Evolutionary conservation across 2,888 invertebrate genomes (phyloP).

Genomic region (Anthophora plumipes): DNA sequence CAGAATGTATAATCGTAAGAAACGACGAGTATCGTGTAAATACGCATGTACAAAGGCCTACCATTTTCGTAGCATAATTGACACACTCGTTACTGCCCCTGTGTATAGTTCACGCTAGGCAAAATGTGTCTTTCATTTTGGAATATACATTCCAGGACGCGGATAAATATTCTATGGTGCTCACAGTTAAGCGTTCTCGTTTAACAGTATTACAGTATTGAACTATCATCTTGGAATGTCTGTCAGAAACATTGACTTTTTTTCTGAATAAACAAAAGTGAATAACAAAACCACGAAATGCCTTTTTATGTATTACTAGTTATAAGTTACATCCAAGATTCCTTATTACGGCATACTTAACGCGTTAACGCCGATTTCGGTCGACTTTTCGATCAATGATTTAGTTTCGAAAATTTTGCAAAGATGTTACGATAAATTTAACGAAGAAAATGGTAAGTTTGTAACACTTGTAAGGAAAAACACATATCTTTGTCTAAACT

Average conservation of each 20-base stretch:
- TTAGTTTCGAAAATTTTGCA: no score
- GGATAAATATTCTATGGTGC: conserved; percentile 68
- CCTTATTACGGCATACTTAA: no score
- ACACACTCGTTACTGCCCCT: conserved; percentile 25
- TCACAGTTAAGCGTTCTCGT: conserved; percentile 68
- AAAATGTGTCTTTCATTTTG: conserved; percentile 48
- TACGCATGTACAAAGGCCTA: conserved; percentile 20
- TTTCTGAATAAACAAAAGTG: conserved; percentile 41
- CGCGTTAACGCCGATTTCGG: no score
- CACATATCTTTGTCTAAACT: no score
- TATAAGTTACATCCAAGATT: background rate
- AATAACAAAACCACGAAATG: background rate
- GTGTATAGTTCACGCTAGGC: conserved; percentile 9
- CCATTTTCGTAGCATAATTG: conserved; percentile 3
- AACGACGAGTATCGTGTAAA: conserved; percentile 7
- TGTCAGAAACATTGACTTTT: conserved; percentile 12
- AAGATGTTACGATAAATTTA: no score
- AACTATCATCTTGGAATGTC: conserved; percentile 32
- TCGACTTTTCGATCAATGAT: no score
- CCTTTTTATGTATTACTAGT: background rate
- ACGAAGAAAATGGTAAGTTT: no score
- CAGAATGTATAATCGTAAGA: background rate
- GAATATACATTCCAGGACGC: conserved; percentile 74
- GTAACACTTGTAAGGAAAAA: no score
- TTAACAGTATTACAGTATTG: conserved; percentile 74